Base-by-base conservation (phyloP, 92 coral and sea anemone species). In the Actinostola sp. region DNA sequence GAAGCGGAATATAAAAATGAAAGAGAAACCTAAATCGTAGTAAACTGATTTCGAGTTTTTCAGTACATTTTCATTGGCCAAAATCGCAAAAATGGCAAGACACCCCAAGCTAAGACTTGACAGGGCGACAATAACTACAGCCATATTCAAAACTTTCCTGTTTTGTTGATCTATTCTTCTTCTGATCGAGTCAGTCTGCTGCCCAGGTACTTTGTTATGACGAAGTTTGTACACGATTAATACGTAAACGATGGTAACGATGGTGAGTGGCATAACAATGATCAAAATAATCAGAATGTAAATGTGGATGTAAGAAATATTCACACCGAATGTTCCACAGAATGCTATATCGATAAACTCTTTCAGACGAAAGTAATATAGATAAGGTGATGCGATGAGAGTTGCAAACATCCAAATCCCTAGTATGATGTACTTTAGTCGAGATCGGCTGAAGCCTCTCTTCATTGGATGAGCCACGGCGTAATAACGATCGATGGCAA, bases 351-450 rank as follows among this genome's bases (percentile, higher is more conserved):
- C 54, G 9, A 4, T 48, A n/a, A 14, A 14, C 24, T 48, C 8
- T 48, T 14, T 20, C 24, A 48, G 19, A 48, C 54, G 8, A 3
- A 3, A 48, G 15, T 2, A 2, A 20, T 6, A 6, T 4, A 16
- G 24, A 20, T 6, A 48, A 20, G 54, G 54, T 3, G 54, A 6
- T 14, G n/a, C 3, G 54, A 31, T 14, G 0, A 58, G 17, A 1
- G 12, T 21, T 30, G 63, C 63, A 58, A 29, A 58, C 19, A 58
- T 58, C 63, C 63, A 58, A 20, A 58, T 58, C 23, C 63, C 63
- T 1, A 21, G 41, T 1, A 58, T 58, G 63, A 58, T 58, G 63
- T 58, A 58, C 39, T 58, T 58, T 32, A 58, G 63, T 58, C 42
- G 30, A 11, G 63, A 58, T 29, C 39, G 10, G 4, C 23, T 30